Evolutionary conservation across 2,113 vertebrate species (phyloP), one percentile per base, ranked within the genome.

Genomic region (Malurus alboscapulatus): DNA sequence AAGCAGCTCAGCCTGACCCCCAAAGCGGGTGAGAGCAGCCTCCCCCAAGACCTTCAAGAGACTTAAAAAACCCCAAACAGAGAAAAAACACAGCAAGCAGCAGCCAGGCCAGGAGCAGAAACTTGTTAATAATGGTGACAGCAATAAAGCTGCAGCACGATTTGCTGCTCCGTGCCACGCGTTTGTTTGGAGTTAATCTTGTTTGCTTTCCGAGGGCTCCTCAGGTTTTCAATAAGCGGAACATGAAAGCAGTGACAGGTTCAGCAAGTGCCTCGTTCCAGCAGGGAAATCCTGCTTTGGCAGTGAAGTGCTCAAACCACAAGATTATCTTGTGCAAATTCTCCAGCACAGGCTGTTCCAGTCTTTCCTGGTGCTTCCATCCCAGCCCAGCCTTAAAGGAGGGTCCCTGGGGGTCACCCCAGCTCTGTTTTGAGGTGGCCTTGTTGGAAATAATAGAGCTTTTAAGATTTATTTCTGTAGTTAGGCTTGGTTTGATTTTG

Each of bases 171-270:
- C 36, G 79, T 2, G 14, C 62, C 66, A 58, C 55, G 2, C 1
- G 0, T 58, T 84, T 73, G 58, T 54, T 95, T 65, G 55, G 63
- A 87, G 67, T 88, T 84, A 67, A 87, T 75, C 87, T 87, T 17
- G 18, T 82, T 93, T 93, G 79, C 81, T 87, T 93, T 91, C 10
- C 2, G 54, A 96, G 78, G 36, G 27, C 36, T 92, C 88, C 90
- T 85, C 92, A 66, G 91, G 74, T 73, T 40, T 86, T 77, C 81
- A 85, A 76, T 62, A 69, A 94, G 57, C 1, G 8, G 91, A 94
- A 91, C 71, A 58, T 40, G 81, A 76, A 73, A 87, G 91, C 61
- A 66, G 66, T 32, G 71, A 85, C 77, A 66, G 88, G 74, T 76
- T 91, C 77, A 82, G 44, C 54, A 8, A 29, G 62, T 75, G 88